A percentile compares a stretch with the other conserved stretches of the same genome.
phyloP scores from a whole-genome alignment of 2,113 vertebrate species.

The Planiliza haematocheilus region DNA sequence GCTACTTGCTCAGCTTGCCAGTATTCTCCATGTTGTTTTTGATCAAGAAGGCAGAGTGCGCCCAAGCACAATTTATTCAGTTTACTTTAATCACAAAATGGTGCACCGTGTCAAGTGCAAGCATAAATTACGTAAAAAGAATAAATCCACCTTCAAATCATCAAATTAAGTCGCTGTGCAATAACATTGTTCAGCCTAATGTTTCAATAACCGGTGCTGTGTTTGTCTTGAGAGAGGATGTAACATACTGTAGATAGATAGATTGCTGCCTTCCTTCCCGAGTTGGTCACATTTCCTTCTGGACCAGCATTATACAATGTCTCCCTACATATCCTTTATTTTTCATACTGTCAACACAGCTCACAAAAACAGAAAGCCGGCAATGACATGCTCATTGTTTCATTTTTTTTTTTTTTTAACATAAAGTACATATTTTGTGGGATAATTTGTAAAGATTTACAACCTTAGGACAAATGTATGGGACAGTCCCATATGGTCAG shows the following conservation, averaged over 20 bases:
- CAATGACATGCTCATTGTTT: too few species aligned
- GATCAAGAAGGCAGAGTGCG: too few species aligned
- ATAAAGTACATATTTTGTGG: too few species aligned
- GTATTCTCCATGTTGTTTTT: too few species aligned
- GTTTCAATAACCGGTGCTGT: not conserved
- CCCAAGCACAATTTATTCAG: too few species aligned
- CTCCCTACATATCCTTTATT: not conserved
- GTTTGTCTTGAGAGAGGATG: not conserved
- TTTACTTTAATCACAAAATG: too few species aligned
- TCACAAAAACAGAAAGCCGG: not conserved
- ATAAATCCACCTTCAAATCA: not conserved
- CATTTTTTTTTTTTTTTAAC: too few species aligned
- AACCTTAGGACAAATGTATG: too few species aligned
- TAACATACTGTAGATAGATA: not conserved
- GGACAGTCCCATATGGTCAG: not conserved
- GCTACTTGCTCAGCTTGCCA: too few species aligned
- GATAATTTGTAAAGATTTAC: too few species aligned
- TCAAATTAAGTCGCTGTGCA: not conserved
- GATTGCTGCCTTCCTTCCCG: not conserved
- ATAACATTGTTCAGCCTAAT: not conserved
- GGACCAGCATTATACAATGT: not conserved
- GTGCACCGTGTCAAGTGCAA: not conserved
- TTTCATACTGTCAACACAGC: not conserved
- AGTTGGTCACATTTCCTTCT: not conserved
- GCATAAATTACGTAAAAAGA: not conserved